Base-by-base conservation (phyloP, 1,140 invertebrate species). In the Tetragnatha versicolor region DNA sequence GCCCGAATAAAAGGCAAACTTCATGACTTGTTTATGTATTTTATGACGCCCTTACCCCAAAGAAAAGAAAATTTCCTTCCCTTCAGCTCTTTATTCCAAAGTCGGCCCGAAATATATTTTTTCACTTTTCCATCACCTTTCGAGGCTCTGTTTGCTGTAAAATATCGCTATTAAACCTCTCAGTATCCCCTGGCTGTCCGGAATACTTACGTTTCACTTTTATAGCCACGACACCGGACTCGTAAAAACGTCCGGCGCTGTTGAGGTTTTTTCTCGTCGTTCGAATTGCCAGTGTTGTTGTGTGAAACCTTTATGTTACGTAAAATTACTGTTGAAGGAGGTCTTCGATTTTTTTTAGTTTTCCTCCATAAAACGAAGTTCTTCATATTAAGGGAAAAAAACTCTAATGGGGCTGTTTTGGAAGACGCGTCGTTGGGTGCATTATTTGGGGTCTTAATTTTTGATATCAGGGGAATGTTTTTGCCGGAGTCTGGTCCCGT, bases 151-250 rank as follows among this genome's bases (percentile, higher is more conserved):
- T 68, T 68, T 68, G 65, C 49, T 68, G 65, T 68, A 68, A 68
- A 68, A 68, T 68, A 68, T 68, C 49, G 65, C 65, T 68, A 49
- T 68, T 68, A 68, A 68, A 68, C 39, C 45, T 49, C 35, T 68
- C 65, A 68, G 31, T 45, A 33, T 20, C 31, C 42, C 42, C 29
- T 27, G 39, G 22, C 20, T 42, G 65, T 49, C n/a, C 9, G 49
- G 65, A 31, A 37, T 33, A 68, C 65, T 68, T 68, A 68, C 25
- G 65, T 68, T 68, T 49, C 65, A 33, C 27, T 68, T 68, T 68
- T 68, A 68, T 68, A 45, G 65, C 65, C 17, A 42, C 37, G 29
- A 29, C 45, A 37, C 2, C 25, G 65, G 45, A 68, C 65, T 68
- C 65, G 65, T 68, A 68, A 68, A 68, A 68, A 68, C n/a, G n/a